Evolutionary conservation across 2,113 vertebrate genomes (phyloP).

Genomic region (Thamnophis sirtalis): DNA sequence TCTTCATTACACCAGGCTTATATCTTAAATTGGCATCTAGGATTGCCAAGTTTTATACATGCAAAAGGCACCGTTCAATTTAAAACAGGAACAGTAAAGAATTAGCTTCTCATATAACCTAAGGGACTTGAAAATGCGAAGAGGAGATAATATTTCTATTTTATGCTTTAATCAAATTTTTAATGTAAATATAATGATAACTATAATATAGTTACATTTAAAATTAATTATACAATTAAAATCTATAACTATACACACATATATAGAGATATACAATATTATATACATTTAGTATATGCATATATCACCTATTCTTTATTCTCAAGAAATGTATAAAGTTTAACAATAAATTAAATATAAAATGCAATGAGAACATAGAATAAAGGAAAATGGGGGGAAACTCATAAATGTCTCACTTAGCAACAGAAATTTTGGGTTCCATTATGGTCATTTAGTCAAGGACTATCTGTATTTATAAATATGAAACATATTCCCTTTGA

Average conservation of each 20-base stretch:
- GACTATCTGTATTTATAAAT: background rate
- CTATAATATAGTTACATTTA: too few relatives aligned
- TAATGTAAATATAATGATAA: too few relatives aligned
- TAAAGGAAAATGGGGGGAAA: background rate
- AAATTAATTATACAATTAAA: too few relatives aligned
- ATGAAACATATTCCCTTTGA: background rate
- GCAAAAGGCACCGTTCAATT: background rate
- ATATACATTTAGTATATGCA: background rate
- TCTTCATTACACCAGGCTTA: background rate
- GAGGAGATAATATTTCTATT: background rate
- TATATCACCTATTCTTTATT: background rate
- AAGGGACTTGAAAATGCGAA: background rate
- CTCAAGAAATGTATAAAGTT: background rate
- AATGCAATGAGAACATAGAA: background rate
- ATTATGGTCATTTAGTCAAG: too few relatives aligned
- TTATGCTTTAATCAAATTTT: background rate
- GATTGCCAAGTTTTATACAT: background rate
- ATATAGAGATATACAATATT: background rate
- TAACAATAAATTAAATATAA: background rate
- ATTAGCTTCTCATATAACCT: background rate
- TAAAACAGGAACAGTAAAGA: background rate
- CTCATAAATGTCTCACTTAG: too few relatives aligned
- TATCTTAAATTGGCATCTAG: background rate
- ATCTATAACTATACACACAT: background rate
- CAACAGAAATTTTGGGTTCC: too few relatives aligned